phyloP scores from a whole-genome alignment of 2,797 vertebrate species.

The Aplochiton taeniatus region DNA sequence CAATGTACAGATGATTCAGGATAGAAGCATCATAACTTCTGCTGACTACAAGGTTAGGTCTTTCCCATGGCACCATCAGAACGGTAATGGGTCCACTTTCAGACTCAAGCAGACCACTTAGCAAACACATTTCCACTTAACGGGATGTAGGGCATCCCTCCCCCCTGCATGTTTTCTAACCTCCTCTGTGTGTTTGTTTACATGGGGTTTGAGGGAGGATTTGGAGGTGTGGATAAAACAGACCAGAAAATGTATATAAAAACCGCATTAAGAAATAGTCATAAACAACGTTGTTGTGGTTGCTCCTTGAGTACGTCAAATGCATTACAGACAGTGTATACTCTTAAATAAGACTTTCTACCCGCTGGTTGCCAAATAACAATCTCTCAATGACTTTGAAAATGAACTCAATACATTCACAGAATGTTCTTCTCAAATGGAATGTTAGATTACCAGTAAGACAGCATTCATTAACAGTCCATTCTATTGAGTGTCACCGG shows the following conservation, averaged over 20 bases:
- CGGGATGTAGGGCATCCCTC: constrained; percentile 42
- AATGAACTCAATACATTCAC: constrained; percentile 8
- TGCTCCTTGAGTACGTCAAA: too few relatives aligned
- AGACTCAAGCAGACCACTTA: constrained; percentile 64
- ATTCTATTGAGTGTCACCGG: constrained; percentile 10
- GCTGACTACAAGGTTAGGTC: constrained; percentile 57
- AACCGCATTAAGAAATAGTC: too few relatives aligned
- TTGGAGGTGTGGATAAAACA: constrained; percentile 18
- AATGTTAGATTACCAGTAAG: constrained; percentile 33
- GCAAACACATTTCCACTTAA: constrained; percentile 64
- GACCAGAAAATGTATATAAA: too few relatives aligned
- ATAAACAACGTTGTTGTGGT: too few relatives aligned
- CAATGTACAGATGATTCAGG: constrained; percentile 56
- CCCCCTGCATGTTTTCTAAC: constrained; percentile 32
- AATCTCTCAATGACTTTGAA: too few relatives aligned
- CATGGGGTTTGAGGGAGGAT: constrained; percentile 33
- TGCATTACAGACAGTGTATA: too few relatives aligned
- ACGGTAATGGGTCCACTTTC: constrained; percentile 70
- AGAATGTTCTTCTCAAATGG: constrained; percentile 49
- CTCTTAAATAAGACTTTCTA: too few relatives aligned
- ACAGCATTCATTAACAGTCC: constrained; percentile 20
- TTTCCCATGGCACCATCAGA: constrained; percentile 57
- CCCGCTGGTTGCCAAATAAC: too few relatives aligned
- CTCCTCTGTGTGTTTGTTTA: constrained; percentile 52
- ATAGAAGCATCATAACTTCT: constrained; percentile 50